A percentile compares a stretch with the other conserved stretches of the same genome.
These are phyloP conservation scores for Lomographa bimaculata DNA, from an alignment of 2,888 invertebrate genomes.

Conservation along the genomic window DNA sequence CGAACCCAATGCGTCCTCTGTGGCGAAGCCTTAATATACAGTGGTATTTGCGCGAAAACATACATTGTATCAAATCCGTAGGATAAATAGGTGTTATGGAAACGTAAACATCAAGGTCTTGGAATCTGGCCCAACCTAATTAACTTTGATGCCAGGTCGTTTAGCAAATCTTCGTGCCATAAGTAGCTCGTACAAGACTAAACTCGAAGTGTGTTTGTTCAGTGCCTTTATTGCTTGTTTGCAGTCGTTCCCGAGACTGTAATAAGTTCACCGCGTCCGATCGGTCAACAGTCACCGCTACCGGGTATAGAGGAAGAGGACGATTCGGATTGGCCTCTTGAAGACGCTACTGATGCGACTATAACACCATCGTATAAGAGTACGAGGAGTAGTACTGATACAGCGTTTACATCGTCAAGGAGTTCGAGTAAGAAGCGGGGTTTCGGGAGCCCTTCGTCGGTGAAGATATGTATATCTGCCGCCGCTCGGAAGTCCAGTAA, in stretches of 20 bases:
- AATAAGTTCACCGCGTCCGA: conserved; percentile 81
- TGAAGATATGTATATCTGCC: conserved; percentile 82
- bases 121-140: conserved; percentile 37
- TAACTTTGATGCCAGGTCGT: conserved; percentile 42
- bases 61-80: conserved; percentile 13
- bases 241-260: conserved; percentile 81
- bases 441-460: conserved; percentile 83
- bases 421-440: conserved; percentile 79
- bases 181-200: conserved; percentile 30
- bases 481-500: conserved; percentile 80
- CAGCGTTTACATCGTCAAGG: conserved; percentile 75
- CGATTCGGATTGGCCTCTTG: conserved; percentile 85
- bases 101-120: conserved; percentile 37
- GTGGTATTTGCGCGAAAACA: too few species aligned
- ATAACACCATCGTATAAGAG: conserved; percentile 79
- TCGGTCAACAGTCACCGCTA: conserved; percentile 88
- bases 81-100: conserved; percentile 28
- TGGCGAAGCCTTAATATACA: too few species aligned
- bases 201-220: conserved; percentile 41
- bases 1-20: too few species aligned
- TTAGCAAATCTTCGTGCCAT: conserved; percentile 45
- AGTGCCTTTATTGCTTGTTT: conserved; percentile 63
- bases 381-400: conserved; percentile 77
- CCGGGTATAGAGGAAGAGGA: conserved; percentile 94
- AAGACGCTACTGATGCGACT: conserved; percentile 78